Base-by-base conservation (phyloP, 2,113 vertebrate genomes). In the Dromiciops gliroides region DNA sequence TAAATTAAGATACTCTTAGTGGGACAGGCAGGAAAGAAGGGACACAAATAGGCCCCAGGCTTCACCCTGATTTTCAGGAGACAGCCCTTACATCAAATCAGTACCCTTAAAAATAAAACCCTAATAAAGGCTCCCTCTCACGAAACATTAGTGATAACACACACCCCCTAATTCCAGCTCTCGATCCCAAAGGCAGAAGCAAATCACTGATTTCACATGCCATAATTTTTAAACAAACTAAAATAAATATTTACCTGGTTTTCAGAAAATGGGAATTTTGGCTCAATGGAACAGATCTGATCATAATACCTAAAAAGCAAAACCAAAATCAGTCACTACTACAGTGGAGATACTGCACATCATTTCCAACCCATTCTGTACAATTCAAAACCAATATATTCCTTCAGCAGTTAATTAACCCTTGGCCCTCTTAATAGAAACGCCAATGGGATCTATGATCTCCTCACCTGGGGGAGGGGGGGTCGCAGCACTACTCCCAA, bases 251-350 rank as follows among this genome's bases (percentile, higher is more conserved):
- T 98, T 99, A 99, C 99, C 99, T 99, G 99, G 98, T 99, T 99
- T 98, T 99, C 99, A 97, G 99, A 99, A 98, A 99, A 99, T 89
- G 99, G 99, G 97, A 99, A 99, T 98, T 99, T 99, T 89, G 99
- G 99, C 97, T 99, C 99, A 88, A 99, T 99, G 52, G 99, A 97
- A 98, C 99, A 99, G 88, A 99, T 99, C 56, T 99, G 99, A 98
- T 99, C 99, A 96, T 99, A 99, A 96, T 99, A 99, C 97, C 99
- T 99, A 98, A 3, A 97, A 94, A 44, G 92, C 56, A 96, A 60
- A 91, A 95, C 53, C 44, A 52, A 97, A 96, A 90, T 28, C 50
- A 91, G 89, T 94, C 95, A 95, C 92, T 94, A 96, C 19, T 44
- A 92, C 28, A 51, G 31, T n/a, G 88, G 88, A 95, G 94, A 91